These are phyloP conservation scores for Cephalopholis sonnerati DNA, from an alignment of 2,113 vertebrate genomes.

Conservation along the genomic window DNA sequence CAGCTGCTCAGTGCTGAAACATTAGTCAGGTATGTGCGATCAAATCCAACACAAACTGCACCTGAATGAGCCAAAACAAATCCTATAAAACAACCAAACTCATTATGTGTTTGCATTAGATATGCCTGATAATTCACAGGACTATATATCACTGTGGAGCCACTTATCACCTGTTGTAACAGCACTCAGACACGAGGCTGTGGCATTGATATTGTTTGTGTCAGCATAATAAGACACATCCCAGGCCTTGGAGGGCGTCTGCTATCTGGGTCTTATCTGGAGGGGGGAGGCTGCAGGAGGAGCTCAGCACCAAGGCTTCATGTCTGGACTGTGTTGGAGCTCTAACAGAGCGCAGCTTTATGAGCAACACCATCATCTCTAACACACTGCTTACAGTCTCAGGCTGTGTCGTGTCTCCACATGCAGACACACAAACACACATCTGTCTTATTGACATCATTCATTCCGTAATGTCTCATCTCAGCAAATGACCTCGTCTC, in stretches of 20 bases:
- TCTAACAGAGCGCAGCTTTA: background rate
- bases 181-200: background rate
- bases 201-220: constrained; percentile 6
- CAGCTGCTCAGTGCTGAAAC: background rate
- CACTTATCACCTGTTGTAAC: constrained; percentile 38
- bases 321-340: background rate
- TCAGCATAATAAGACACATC: constrained; percentile 37
- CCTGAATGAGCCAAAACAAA: background rate
- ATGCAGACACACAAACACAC: constrained; percentile 12
- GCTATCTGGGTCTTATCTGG: constrained; percentile 51
- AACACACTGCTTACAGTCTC: background rate
- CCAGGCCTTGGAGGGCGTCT: constrained; percentile 40
- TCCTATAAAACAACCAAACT: background rate
- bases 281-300: background rate
- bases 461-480: constrained; percentile 32
- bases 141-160: background rate
- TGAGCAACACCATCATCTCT: background rate
- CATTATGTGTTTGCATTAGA: background rate
- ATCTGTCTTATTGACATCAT: constrained; percentile 11
- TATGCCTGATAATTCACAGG: constrained; percentile 16
- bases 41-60: background rate
- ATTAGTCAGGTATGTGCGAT: background rate
- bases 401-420: background rate
- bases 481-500: constrained; percentile 27
- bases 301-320: background rate